These are phyloP conservation scores for Herminia tarsipennalis DNA, from an alignment of 2,888 invertebrate genomes.

Conservation along the genomic window DNA sequence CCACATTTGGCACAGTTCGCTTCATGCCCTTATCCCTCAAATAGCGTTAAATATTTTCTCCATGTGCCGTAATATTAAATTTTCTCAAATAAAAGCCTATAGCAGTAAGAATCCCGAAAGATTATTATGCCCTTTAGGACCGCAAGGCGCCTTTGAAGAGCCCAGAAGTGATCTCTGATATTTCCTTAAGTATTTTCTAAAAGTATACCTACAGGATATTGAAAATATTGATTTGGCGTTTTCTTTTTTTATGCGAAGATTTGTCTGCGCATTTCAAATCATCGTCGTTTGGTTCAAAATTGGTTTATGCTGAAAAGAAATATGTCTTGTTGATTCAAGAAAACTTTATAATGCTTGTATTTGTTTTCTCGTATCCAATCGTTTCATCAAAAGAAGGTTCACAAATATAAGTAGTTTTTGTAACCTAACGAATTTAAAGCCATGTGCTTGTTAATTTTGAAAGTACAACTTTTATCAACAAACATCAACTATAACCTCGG, in stretches of 20 bases:
- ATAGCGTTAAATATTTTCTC: slow-evolving; percentile 45
- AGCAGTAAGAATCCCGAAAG: slow-evolving; percentile 41
- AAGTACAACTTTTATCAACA: too few species aligned
- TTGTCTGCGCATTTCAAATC: slow-evolving; percentile 28
- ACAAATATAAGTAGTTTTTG: too few species aligned
- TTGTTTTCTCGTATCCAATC: too few species aligned
- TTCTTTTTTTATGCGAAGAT: slow-evolving; percentile 23
- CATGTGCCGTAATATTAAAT: slow-evolving; percentile 50
- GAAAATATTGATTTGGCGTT: slow-evolving; percentile 46
- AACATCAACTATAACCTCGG: too few species aligned
- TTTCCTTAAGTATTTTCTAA: slow-evolving; percentile 47
- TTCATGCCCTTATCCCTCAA: slow-evolving; percentile 24
- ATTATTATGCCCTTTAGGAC: slow-evolving; percentile 47
- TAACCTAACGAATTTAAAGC: too few species aligned
- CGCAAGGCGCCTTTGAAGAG: slow-evolving; percentile 42
- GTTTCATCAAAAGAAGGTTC: too few species aligned
- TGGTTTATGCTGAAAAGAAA: too few species aligned
- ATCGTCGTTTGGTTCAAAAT: slow-evolving; percentile 13
- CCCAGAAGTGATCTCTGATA: slow-evolving; percentile 50
- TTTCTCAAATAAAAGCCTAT: slow-evolving; percentile 49
- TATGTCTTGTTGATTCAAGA: too few species aligned
- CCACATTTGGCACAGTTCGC: slow-evolving; percentile 7
- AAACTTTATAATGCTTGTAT: too few species aligned
- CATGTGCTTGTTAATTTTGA: too few species aligned
- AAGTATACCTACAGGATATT: slow-evolving; percentile 46